phyloP scores from a whole-genome alignment of 1,140 invertebrate species.

The Pseudomyrmex cubaensis region DNA sequence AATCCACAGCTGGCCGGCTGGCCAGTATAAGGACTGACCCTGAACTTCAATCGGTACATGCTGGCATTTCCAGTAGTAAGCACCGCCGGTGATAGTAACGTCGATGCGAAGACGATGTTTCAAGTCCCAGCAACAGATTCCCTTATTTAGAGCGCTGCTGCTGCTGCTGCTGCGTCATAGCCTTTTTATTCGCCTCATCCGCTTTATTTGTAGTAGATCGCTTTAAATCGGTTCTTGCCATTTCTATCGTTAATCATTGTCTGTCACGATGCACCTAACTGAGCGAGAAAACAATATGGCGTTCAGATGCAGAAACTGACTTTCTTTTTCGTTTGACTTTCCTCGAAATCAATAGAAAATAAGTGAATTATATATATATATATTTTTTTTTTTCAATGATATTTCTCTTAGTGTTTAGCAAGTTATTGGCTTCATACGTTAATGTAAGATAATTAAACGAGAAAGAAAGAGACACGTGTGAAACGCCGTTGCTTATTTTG shows the following conservation, averaged over 20 bases:
- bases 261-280: background rate
- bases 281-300: background rate
- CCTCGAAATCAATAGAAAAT: no score
- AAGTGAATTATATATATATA: no score
- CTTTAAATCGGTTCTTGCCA: conserved; percentile 10
- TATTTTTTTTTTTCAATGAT: background rate
- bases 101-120: background rate
- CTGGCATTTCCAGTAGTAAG: conserved; percentile 48
- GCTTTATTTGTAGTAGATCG: conserved; percentile 24
- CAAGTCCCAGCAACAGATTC: conserved; percentile 73
- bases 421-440: no score
- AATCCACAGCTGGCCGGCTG: conserved; percentile 74
- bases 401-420: no score
- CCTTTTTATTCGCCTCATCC: conserved; percentile 66
- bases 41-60: conserved; percentile 78
- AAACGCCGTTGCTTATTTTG: background rate
- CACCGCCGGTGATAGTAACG: conserved; percentile 22
- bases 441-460: background rate
- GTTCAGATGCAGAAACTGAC: background rate
- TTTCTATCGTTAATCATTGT: conserved; percentile 13
- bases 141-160: conserved; percentile 77
- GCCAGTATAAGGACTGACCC: conserved; percentile 77
- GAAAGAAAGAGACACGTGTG: background rate
- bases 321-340: conserved; percentile 2
- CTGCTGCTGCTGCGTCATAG: conserved; percentile 62